Evolutionary conservation across 2,888 invertebrate species (phyloP), one percentile per base, ranked within the genome.

Genomic region (Tetheella fluctuosa): DNA sequence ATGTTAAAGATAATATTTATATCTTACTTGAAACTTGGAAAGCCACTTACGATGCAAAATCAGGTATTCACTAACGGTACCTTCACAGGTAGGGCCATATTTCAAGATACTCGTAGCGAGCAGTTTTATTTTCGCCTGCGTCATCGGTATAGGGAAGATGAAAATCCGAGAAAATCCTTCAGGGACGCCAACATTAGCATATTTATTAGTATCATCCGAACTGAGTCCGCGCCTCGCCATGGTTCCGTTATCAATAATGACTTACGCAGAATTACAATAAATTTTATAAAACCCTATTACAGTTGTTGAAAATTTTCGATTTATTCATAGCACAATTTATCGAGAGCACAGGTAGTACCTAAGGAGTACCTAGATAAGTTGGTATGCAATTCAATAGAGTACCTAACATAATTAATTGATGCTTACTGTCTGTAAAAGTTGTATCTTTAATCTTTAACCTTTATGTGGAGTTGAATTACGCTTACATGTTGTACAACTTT

Each of bases 141-240:
- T 89, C 87, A 87, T 86, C 81, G 81, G 78, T 83, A 82, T 82
- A 80, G 78, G 79, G 79, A 77, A 85, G 85, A 89, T 85, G 86
- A 85, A 89, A 89, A 88, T 88, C 86, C 85, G 80, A 80, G 86
- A 79, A 89, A 89, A 89, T 89, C 88, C 87, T 85, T 86, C 79
- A 83, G 88, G 89, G 89, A 87, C 83, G 85, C 76, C 34, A 73
- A 80, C 81, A 90, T 91, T 90, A 90, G 88, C 91, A 88, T 88
- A 88, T 88, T 87, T 88, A 88, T 88, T 88, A 86, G 86, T 83
- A 88, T 88, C 86, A 88, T 83, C 86, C 78, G 71, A 79, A 75
- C 75, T 71, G 74, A 79, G 81, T 76, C 80, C 76, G 69, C 74
- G 78, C 75, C 68, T 69, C 73, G 71, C 20, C 73, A 73, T 68